Base-by-base conservation (phyloP, 1,140 invertebrate species). In the Trichonephila inaurata region DNA sequence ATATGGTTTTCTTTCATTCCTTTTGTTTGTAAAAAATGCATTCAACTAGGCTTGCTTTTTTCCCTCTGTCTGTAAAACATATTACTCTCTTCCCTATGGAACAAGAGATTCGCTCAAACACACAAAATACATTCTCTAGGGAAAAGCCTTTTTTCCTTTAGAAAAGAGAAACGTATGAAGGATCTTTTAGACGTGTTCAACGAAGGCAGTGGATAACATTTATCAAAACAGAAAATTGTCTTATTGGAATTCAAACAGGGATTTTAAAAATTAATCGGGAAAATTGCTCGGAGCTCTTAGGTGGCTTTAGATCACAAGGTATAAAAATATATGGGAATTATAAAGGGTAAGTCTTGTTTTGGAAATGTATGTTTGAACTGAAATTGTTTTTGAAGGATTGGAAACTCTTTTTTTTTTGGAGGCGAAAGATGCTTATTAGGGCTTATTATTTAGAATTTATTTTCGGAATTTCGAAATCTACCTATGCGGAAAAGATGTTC, bases 181-280 rank as follows among this genome's bases (percentile, higher is more conserved):
- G 19, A 64, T 87, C 24, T 64, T 87, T 87, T 87, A 19, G 64
- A 28, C 60, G 51, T 28, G 72, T 77, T 77, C 72, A 77, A 40
- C 72, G 72, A 77, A 33, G 14, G 33, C 18, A 18, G 72, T 33
- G 28, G 72, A 77, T 33, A 77, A 82, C 61, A 91, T 81, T 62
- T 33, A 91, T 82, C 69, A 77, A 58, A 33, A 82, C 28, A 60
- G 51, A 82, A 60, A 88, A 66, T 64, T 88, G 89, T 69, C 77
- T 81, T 81, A 91, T 91, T 51, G 89, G 28, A 61, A 91, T 82
- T 91, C 89, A 81, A 77, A 77, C 89, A 40, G 89, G 82, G 69
- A 10, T 51, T 91, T 91, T 91, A 81, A 91, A 91, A 91, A 91
- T 91, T 91, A 91, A 91, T 91, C 89, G 89, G 21, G 51, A 72